A percentile compares a stretch with the other conserved stretches of the same genome.
Evolutionary conservation across 2,888 invertebrate genomes (phyloP).

Genomic region (Aspidapion aeneum): DNA sequence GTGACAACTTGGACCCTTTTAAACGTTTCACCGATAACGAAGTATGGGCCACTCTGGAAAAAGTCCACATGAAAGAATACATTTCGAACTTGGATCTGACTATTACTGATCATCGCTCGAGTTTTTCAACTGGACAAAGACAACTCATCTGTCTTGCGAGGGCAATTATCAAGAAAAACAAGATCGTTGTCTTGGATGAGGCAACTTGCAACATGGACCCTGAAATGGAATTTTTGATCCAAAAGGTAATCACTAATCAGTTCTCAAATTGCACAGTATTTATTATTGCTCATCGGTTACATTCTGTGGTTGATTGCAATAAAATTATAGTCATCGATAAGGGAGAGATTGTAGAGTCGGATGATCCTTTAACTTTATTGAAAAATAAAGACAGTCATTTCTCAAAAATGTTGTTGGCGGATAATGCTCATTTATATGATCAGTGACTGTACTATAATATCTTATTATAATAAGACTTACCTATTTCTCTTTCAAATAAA

Average conservation of each 20-base stretch:
- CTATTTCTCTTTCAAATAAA: too few relatives aligned
- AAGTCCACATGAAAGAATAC: slow-evolving; percentile 46
- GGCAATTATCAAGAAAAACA: slow-evolving; percentile 51
- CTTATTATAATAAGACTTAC: background rate
- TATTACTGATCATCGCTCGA: slow-evolving; percentile 34
- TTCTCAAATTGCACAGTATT: slow-evolving; percentile 76
- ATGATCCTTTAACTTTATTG: slow-evolving; percentile 66
- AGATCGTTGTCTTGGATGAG: slow-evolving; percentile 55
- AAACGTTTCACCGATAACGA: slow-evolving; percentile 28
- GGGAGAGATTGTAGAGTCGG: slow-evolving; percentile 72
- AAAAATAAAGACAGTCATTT: slow-evolving; percentile 59
- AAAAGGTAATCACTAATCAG: slow-evolving; percentile 67
- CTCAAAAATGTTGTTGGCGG: slow-evolving; percentile 48
- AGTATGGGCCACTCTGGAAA: slow-evolving; percentile 33
- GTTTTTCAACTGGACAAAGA: slow-evolving; percentile 52
- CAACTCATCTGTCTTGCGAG: slow-evolving; percentile 69
- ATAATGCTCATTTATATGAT: slow-evolving; percentile 2
- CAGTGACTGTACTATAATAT: background rate
- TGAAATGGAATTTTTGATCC: slow-evolving; percentile 72
- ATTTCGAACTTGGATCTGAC: slow-evolving; percentile 55
- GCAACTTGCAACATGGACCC: slow-evolving; percentile 84
- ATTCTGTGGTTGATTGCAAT: slow-evolving; percentile 84
- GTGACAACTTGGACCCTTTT: slow-evolving; percentile 41
- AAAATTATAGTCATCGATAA: slow-evolving; percentile 77
- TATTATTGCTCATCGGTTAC: slow-evolving; percentile 79